Evolutionary conservation across 2,797 vertebrate genomes (phyloP), one percentile per base, ranked within the genome.

Genomic region (Rachycentron canadum): DNA sequence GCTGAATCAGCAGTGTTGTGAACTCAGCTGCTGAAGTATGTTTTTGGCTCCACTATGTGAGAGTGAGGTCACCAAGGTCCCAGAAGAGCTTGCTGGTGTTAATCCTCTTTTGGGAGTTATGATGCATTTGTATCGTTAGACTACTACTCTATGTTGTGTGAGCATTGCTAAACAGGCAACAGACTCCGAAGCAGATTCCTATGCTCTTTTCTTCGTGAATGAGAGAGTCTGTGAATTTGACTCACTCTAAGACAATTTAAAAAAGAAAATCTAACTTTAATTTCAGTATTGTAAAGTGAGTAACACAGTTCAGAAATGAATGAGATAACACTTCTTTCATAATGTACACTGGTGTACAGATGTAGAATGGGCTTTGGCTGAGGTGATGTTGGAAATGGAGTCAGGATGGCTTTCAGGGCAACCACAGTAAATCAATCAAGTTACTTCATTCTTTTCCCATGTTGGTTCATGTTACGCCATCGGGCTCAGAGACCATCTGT

Each of bases 81-180:
- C 81, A 76, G 81, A 86, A 84, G 91, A 91, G 91, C 87, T 84
- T 77, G 87, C 85, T 90, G 81, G 64, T 88, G 86, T 83, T 93
- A 93, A 94, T 94, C 93, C 92, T 94, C 93, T 94, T 94, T 91
- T 93, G 90, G 90, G 90, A 94, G 92, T 93, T 93, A 87, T 92
- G 91, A 91, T 91, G 90, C 86, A 86, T 91, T 87, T 5, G 82
- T 84, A 81, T 84, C 77, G 79, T 91, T 90, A 85, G 85, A 88
- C 79, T 83, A 85, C 89, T 79, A 87, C 86, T 89, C 74, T 78
- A n/a, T n/a, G 78, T 79, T 79, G 73, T 84, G 74, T 83, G 76
- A 76, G 79, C 70, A 65, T 45, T 66, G 58, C 70, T 58, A 47
- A 83, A 76, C 23, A 56, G 32, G 56, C 43, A 68, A 69, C 63